Conservation (phyloP, 1,140 invertebrate species). For the Meloidogyne chitwoodi region DNA sequence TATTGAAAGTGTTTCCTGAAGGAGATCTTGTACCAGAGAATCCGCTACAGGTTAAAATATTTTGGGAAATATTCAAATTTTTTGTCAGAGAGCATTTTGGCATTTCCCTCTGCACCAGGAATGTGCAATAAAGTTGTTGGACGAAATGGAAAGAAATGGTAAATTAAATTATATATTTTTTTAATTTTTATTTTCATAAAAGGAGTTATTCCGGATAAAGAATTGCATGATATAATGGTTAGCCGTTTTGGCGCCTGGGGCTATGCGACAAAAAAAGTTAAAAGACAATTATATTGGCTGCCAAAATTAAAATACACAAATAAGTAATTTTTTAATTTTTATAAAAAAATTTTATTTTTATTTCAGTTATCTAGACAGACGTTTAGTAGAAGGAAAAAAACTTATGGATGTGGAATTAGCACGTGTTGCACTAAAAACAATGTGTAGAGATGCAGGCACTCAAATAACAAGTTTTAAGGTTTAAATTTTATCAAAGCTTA, state of each 20-base stretch:
- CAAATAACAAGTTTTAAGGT: slow-evolving; percentile 69
- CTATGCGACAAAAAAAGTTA: slow-evolving; percentile 75
- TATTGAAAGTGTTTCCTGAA: slow-evolving; percentile 87
- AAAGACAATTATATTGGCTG: slow-evolving; percentile 95
- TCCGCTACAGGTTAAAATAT: slow-evolving; percentile 72
- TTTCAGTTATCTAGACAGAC: slow-evolving; percentile 72
- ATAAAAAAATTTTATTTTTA: not conserved
- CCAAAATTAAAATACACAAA: slow-evolving; percentile 87
- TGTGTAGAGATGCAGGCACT: slow-evolving; percentile 76
- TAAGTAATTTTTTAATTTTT: slow-evolving; percentile 63
- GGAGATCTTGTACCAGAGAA: slow-evolving; percentile 78
- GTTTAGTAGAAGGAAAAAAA: slow-evolving; percentile 62
- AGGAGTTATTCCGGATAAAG: slow-evolving; percentile 83
- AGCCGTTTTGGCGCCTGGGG: slow-evolving; percentile 78
- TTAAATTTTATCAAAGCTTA: not conserved
- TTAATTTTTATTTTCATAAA: slow-evolving; percentile 27
- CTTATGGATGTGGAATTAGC: slow-evolving; percentile 76
- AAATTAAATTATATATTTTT: not conserved
- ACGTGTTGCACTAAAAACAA: slow-evolving; percentile 76
- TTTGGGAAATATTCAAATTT: too few relatives aligned
- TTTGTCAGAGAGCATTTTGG: slow-evolving; percentile 65
- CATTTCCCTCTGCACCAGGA: slow-evolving; percentile 91
- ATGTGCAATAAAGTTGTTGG: slow-evolving; percentile 77
- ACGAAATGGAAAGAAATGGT: slow-evolving; percentile 79
- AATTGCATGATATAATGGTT: slow-evolving; percentile 76